A percentile compares a stretch with the other conserved stretches of the same genome.
These are phyloP conservation scores for Sebastes matsubarae DNA, from an alignment of 2,797 vertebrate genomes.

Conservation along the genomic window DNA sequence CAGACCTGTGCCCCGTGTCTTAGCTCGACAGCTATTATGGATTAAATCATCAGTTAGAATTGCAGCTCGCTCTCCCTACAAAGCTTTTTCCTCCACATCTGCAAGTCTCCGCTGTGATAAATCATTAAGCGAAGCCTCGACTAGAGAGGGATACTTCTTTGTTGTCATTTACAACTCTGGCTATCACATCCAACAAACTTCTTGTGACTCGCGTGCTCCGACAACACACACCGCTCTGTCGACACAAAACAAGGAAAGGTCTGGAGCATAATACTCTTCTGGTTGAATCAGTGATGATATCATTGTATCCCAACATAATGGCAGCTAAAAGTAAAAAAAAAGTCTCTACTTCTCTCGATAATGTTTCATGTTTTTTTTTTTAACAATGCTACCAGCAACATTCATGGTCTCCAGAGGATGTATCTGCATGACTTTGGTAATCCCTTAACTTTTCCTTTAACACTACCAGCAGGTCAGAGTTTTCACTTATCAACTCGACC, in stretches of 20 bases:
- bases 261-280: neutral
- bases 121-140: conserved; percentile 29
- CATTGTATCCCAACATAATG: too few relatives aligned
- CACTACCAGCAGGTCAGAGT: too few relatives aligned
- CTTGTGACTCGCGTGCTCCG: neutral
- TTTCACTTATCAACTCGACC: neutral
- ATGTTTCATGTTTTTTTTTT: neutral
- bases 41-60: conserved; percentile 46
- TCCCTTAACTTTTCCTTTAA: too few relatives aligned
- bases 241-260: neutral
- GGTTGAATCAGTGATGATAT: too few relatives aligned
- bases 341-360: too few relatives aligned
- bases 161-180: neutral
- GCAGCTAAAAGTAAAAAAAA: too few relatives aligned
- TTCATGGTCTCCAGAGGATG: neutral
- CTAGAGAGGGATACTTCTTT: neutral
- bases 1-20: conserved; percentile 12
- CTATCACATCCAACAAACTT: neutral
- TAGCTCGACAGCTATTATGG: conserved; percentile 28
- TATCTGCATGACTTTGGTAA: neutral
- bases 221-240: neutral
- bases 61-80: neutral
- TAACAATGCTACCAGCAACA: neutral
- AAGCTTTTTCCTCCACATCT: neutral
- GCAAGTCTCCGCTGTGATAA: conserved; percentile 23